These are phyloP conservation scores for Podotricha telesiphe DNA, from an alignment of 2,888 invertebrate genomes.

Conservation along the genomic window DNA sequence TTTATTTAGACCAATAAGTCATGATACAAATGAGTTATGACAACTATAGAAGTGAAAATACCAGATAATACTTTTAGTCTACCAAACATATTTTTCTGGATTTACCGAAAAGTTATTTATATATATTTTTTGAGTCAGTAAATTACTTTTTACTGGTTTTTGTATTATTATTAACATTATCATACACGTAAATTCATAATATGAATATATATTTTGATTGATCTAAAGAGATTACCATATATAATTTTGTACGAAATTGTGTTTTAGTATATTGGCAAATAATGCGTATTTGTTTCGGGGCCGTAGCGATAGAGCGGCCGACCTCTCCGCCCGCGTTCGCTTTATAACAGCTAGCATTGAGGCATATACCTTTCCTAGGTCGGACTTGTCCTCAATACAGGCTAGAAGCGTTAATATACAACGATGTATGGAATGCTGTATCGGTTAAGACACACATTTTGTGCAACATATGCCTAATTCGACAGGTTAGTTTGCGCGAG, in stretches of 20 bases:
- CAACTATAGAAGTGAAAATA: too few species aligned
- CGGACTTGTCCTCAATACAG: slow-evolving; percentile 78
- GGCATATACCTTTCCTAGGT: slow-evolving; percentile 82
- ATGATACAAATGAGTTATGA: too few species aligned
- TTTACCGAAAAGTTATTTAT: too few species aligned
- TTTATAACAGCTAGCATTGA: slow-evolving; percentile 70
- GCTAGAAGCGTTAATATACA: slow-evolving; percentile 76
- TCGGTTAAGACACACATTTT: slow-evolving; percentile 72
- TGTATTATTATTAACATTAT: too few species aligned
- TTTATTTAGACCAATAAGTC: too few species aligned
- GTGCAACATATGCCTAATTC: slow-evolving; percentile 69
- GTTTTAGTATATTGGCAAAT: slow-evolving; percentile 63
- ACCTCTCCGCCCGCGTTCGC: slow-evolving; percentile 69
- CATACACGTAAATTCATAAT: too few species aligned
- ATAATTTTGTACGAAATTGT: slow-evolving; percentile 12
- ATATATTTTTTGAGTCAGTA: too few species aligned
- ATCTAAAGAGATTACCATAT: neutral
- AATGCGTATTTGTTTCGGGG: slow-evolving; percentile 76
- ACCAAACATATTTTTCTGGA: too few species aligned
- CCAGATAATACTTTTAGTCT: too few species aligned
- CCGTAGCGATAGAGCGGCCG: slow-evolving; percentile 73
- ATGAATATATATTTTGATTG: neutral
- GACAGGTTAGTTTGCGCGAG: slow-evolving; percentile 46
- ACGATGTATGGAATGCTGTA: slow-evolving; percentile 70
- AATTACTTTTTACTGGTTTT: too few species aligned